Base-by-base conservation (phyloP, 2,797 vertebrate genomes). In the Labroides dimidiatus region DNA sequence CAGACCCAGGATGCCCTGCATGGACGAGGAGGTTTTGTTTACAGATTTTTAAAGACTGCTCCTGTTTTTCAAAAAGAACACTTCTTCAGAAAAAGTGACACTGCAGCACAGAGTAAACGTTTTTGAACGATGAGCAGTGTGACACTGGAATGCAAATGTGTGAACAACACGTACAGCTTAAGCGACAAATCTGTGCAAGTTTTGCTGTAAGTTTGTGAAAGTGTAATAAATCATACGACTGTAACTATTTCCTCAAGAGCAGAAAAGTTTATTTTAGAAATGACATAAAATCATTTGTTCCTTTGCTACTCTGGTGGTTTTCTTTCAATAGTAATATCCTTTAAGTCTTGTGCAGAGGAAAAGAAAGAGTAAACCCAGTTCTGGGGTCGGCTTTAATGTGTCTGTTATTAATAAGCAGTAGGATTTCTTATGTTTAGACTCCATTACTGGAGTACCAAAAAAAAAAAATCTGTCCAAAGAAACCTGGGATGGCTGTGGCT, bases 1-100 rank as follows among this genome's bases (percentile, higher is more conserved):
- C 87, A 99, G 95, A 64, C 90, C 95, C 62, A 99, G 93, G 72
- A 99, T 99, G 66, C 99, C 98, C 97, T 99, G 78, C 56, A 72
- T 9, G 57, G 4, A 68, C 6, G 12, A 5, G 11, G 12, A 3
- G 8, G 6, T 33, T 33, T 33, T 33, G 30, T 33, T 33, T 8
- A 33, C 30, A 33, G 30, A 33, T 33, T 33, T 33, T 33, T 33
- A 33, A 33, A 33, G 30, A 33, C 3, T 33, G 3, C 27, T 27
- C 27, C 6, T 27, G 6, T 27, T 6, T 3, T 6, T 27, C 27
- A 27, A 3, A 27, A 6, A 27, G n/a, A n/a, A n/a, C n/a, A n/a
- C n/a, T n/a, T n/a, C n/a, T n/a, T n/a, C n/a, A n/a, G n/a, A n/a
- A n/a, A n/a, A 27, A 27, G 27, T 15, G 44, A 66, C 10, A 19